A percentile compares a stretch with the other conserved stretches of the same genome.
phyloP scores from a whole-genome alignment of 2,113 vertebrate genomes.

The Rhizomys pruinosus region DNA sequence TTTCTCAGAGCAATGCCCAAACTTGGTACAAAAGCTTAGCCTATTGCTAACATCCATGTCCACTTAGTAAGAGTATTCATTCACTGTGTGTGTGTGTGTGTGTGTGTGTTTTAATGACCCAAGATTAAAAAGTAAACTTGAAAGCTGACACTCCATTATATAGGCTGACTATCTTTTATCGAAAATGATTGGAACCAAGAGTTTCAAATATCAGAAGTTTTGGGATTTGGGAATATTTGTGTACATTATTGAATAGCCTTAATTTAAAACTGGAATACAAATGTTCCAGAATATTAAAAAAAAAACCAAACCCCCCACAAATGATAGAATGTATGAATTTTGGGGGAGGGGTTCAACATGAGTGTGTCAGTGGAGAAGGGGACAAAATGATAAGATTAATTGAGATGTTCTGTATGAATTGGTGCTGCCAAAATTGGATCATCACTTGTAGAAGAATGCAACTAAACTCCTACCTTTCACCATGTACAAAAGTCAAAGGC shows the following conservation, averaged over 20 bases:
- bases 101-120: neutral
- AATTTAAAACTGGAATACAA: neutral
- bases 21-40: neutral
- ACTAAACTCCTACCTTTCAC: too few species aligned
- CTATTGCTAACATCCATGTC: neutral
- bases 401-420: too few species aligned
- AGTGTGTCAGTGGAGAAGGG: too few species aligned
- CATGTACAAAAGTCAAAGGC: too few species aligned
- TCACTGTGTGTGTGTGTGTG: too few species aligned
- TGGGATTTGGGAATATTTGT: neutral
- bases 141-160: neutral
- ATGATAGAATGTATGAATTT: too few species aligned
- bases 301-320: too few species aligned
- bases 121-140: constrained; percentile 21
- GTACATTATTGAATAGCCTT: neutral
- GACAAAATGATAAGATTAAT: too few species aligned
- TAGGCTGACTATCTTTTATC: neutral
- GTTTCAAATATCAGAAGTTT: neutral
- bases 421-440: too few species aligned
- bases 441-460: too few species aligned
- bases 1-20: neutral
- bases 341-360: too few species aligned
- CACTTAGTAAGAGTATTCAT: neutral
- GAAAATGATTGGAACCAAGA: neutral
- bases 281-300: too few species aligned